Base-by-base conservation (phyloP, 2,888 invertebrate species). In the Clitarchus hookeri region DNA sequence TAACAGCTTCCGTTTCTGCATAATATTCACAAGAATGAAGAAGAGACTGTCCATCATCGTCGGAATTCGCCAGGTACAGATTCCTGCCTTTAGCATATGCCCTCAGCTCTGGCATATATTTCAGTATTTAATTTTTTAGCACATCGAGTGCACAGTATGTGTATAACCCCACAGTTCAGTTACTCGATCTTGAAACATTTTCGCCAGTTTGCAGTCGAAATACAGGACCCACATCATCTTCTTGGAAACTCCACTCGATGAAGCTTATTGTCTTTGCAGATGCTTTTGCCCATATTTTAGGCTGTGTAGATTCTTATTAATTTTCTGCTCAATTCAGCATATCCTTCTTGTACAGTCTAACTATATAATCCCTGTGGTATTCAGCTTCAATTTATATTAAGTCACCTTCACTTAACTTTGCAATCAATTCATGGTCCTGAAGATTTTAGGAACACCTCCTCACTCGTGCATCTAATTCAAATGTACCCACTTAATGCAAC, bases 1-100 rank as follows among this genome's bases (percentile, higher is more conserved):
- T 78, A 78, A 78, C 78, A 26, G 78, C 78, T 78, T 78, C 78
- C 23, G 78, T 78, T 78, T 78, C 78, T 26, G 78, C 78, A 78
- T 78, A 11, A 78, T 78, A 78, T 78, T 6, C 78, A 78, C 78
- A 78, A 4, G 78, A 78, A 13, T 78, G 48, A 23, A 78, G 78
- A 78, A 78, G n/a, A 78, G 78, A 78, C 78, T 3, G 78, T 78
- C 78, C 78, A 78, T 6, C 78, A 78, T 78, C 78, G 8, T 23
- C 26, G 78, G 78, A 78, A 78, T 9, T 78, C 0, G 26, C n/a
- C 8, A 78, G 78, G 26, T 78, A 78, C n/a, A 78, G 23, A 78
- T 78, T 9, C 78, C 78, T 65, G 77, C n/a, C 77, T 65, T 65
- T 3, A 65, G 77, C 77, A 65, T 65, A 6, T 65, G 77, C 3